Evolutionary conservation across 2,113 vertebrate species (phyloP).

Genomic region (Myrmecophaga tridactyla): DNA sequence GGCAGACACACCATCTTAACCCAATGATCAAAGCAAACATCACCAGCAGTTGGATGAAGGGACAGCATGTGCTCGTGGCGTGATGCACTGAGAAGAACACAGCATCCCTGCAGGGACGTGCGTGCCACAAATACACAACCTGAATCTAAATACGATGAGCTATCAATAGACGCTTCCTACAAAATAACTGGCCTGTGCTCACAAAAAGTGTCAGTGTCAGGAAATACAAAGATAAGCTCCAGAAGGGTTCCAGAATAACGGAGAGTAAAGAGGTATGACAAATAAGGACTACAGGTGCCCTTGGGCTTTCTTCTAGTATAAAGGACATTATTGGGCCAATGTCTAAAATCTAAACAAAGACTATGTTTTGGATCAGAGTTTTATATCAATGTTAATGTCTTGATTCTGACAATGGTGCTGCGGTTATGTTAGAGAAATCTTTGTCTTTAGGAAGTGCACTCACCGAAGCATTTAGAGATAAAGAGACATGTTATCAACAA

Average conservation of each 20-base stretch:
- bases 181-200: neutral
- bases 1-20: neutral
- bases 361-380: neutral
- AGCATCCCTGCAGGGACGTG: rapidly evolving
- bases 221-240: neutral
- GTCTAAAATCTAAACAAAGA: neutral
- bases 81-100: neutral
- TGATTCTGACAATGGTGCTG: neutral
- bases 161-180: neutral
- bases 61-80: rapidly evolving
- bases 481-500: neutral
- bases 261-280: neutral
- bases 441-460: neutral
- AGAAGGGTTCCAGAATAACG: neutral
- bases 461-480: neutral
- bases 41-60: neutral
- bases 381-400: neutral
- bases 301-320: neutral
- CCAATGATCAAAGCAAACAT: neutral
- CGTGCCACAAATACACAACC: neutral
- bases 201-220: neutral
- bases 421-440: neutral
- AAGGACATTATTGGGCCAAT: neutral
- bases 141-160: neutral
- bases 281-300: too few species aligned